Percentiles rank a stretch among this genome's conserved stretches.
phyloP scores from a whole-genome alignment of 2,888 invertebrate species.

The Tenthredo amoena region DNA sequence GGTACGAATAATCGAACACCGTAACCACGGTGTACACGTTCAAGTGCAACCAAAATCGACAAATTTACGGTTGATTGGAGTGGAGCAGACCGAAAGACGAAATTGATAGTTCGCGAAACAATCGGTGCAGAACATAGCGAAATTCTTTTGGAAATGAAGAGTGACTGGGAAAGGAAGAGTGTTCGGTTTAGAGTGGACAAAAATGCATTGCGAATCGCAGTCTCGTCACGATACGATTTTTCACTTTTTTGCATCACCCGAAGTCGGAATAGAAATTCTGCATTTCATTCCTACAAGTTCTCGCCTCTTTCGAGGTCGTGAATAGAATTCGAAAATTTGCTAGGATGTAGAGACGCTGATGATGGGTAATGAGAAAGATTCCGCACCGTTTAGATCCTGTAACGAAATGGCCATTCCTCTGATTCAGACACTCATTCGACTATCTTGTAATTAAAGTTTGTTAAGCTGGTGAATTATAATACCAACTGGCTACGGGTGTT shows the following conservation, averaged over 20 bases:
- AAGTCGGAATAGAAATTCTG: too few species aligned
- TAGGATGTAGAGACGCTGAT: too few species aligned
- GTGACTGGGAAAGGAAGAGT: neutral
- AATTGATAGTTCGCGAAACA: neutral
- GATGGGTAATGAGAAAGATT: neutral
- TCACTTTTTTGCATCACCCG: too few species aligned
- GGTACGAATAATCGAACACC: slow-evolving; percentile 14
- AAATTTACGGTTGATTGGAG: neutral
- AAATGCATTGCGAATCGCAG: neutral
- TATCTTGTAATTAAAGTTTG: neutral
- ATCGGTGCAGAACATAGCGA: neutral
- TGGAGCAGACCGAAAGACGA: neutral
- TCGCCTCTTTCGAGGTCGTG: too few species aligned
- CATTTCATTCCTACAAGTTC: too few species aligned
- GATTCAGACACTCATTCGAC: neutral
- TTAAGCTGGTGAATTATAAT: neutral
- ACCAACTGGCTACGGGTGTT: neutral
- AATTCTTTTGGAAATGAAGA: neutral
- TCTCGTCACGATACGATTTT: too few species aligned
- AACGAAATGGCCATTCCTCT: neutral
- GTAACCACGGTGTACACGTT: neutral
- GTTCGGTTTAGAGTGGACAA: neutral
- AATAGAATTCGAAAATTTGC: too few species aligned
- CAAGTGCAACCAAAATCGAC: neutral
- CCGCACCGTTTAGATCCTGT: neutral